Base-by-base conservation (phyloP, 2,888 invertebrate species). In the Kryphioiulus occultus region DNA sequence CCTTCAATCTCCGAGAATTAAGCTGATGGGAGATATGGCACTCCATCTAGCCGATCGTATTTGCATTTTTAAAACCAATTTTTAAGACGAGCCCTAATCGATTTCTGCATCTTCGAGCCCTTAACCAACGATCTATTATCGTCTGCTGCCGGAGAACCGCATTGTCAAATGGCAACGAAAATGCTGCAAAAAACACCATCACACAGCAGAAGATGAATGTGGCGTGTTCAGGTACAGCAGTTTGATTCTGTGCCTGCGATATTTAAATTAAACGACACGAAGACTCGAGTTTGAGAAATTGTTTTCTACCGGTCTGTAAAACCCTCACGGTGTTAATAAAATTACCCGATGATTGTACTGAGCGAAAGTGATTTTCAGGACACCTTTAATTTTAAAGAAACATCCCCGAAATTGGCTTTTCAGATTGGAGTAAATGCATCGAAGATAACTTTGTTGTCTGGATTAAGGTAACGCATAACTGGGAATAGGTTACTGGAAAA, bases 61-160 rank as follows among this genome's bases (percentile, higher is more conserved):
- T 68, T 68, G 68, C 68, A 68, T 68, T 68, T 68, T 68, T 68
- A 68, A 68, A 68, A 68, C 68, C 68, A 68, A 68, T 68, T 68
- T 68, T 68, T 68, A 68, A 68, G 68, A 68, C 10, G 68, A 68
- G 26, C 68, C 53, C 68, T 68, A 68, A 68, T 68, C 68, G 68
- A 68, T 68, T 68, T 68, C 44, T 68, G 26, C 68, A 68, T 68
- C 68, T 68, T 68, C n/a, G 26, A 68, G 68, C 26, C 26, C 10
- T 26, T 68, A 68, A 68, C 68, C 68, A 68, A 68, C 68, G 10
- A 68, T 68, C 68, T 68, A 68, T 68, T 68, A 68, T 68, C 68
- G 68, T 68, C 68, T 68, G 68, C 68, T 68, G 68, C 2, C 10
- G 68, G 68, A 68, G 68, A 68, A 68, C 68, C 68, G 26, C 68